Percentiles rank a stretch among this genome's conserved stretches.
Conservation (phyloP, 1,140 invertebrate genomes). For the Vanessa atalanta region DNA sequence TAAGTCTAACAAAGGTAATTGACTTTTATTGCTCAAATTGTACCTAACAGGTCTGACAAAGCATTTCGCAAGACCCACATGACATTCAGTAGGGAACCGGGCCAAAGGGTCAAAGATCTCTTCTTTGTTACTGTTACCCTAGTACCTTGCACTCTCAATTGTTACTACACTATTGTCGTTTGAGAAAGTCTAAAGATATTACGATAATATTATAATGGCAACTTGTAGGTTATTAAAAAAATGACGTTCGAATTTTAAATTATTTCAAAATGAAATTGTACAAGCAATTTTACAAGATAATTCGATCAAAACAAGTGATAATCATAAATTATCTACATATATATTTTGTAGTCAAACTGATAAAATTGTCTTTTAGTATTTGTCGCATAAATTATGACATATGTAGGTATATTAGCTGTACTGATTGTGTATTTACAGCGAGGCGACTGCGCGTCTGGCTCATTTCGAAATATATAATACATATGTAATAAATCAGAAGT, state of each 20-base stretch:
- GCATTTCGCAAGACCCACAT: constrained; percentile 32
- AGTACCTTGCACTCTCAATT: constrained; percentile 25
- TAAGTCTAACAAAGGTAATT: constrained; percentile 33
- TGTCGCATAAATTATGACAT: constrained; percentile 14
- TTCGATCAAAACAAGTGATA: background rate
- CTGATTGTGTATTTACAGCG: background rate
- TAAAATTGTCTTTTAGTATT: background rate
- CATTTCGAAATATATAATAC: background rate
- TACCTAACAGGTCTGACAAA: constrained; percentile 24
- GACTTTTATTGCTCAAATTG: constrained; percentile 32
- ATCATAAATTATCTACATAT: background rate
- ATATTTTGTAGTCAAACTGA: background rate
- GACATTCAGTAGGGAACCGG: constrained; percentile 47
- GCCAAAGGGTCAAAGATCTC: constrained; percentile 58
- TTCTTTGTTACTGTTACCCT: constrained; percentile 43
- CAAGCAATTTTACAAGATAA: background rate
- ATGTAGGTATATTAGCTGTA: background rate
- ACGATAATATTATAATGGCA: background rate
- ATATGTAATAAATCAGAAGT: background rate
- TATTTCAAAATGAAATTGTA: background rate
- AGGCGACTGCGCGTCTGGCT: constrained; percentile 31
- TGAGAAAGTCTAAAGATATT: background rate
- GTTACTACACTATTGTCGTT: constrained; percentile 16
- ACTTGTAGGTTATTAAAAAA: too few relatives aligned
- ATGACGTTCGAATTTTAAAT: background rate